A percentile compares a stretch with the other conserved stretches of the same genome.
phyloP scores from a whole-genome alignment of 2,113 vertebrate species.

The Chamaetylas fuelleborni region DNA sequence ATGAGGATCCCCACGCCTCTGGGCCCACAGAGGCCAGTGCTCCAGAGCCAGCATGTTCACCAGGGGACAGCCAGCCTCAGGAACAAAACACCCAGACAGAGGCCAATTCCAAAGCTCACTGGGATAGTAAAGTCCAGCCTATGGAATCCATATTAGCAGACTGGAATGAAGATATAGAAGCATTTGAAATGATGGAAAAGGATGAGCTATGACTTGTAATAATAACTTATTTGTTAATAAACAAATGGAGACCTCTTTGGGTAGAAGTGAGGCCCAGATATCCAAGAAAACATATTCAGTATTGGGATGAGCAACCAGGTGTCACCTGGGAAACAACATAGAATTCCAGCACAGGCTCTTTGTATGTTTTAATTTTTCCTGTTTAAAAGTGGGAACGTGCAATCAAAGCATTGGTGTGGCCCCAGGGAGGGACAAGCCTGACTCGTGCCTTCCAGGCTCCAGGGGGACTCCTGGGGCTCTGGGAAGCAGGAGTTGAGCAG shows the following conservation, averaged over 20 bases:
- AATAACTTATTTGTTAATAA: constrained; percentile 64
- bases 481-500: background rate
- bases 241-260: constrained; percentile 56
- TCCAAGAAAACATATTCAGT: constrained; percentile 58
- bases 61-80: constrained; percentile 69
- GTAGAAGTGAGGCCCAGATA: constrained; percentile 47
- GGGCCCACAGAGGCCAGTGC: constrained; percentile 6
- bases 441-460: background rate
- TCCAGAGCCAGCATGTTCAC: constrained; percentile 48
- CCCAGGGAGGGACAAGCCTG: background rate
- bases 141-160: constrained; percentile 93
- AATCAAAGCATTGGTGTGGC: constrained; percentile 32
- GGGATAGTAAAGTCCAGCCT: constrained; percentile 79
- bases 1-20: background rate
- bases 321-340: constrained; percentile 40
- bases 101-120: constrained; percentile 61
- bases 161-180: constrained; percentile 98
- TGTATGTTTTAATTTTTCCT: constrained; percentile 51
- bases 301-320: constrained; percentile 59
- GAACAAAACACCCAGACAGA: constrained; percentile 70
- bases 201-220: constrained; percentile 92
- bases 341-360: constrained; percentile 58
- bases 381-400: constrained; percentile 63
- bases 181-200: constrained; percentile 98
- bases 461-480: background rate